These are phyloP conservation scores for Polylopha cassiicola DNA, from an alignment of 2,888 invertebrate genomes.

Conservation along the genomic window DNA sequence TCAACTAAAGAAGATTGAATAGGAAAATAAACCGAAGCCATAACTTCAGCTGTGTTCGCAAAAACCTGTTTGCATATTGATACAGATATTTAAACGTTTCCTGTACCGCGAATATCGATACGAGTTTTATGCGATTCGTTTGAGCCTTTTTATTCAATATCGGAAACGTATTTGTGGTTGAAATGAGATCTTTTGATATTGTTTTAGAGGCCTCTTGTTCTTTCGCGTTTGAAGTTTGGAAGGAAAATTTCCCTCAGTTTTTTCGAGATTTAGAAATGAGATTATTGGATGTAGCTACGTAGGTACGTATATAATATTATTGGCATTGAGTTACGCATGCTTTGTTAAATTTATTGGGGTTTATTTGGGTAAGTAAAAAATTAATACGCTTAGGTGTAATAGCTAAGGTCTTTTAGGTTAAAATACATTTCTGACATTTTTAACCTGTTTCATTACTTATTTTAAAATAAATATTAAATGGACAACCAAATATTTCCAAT, in stretches of 20 bases:
- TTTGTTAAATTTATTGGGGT: too few relatives aligned
- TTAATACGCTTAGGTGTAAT: too few relatives aligned
- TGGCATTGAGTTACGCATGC: too few relatives aligned
- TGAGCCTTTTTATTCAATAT: conserved; percentile 68
- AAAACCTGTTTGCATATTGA: conserved; percentile 51
- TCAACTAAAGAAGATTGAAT: too few relatives aligned
- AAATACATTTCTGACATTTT: too few relatives aligned
- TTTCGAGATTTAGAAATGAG: conserved; percentile 28
- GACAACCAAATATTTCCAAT: too few relatives aligned
- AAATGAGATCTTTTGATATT: conserved; percentile 61
- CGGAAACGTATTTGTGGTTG: conserved; percentile 62
- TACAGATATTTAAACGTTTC: conserved; percentile 52
- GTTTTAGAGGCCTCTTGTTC: conserved; percentile 55
- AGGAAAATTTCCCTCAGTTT: conserved; percentile 46
- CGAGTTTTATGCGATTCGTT: conserved; percentile 54
- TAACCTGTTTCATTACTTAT: too few relatives aligned
- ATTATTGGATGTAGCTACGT: conserved; percentile 13
- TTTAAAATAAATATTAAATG: too few relatives aligned
- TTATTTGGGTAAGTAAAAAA: too few relatives aligned
- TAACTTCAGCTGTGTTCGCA: conserved; percentile 31
- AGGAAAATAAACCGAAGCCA: too few relatives aligned
- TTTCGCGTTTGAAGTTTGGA: conserved; percentile 48
- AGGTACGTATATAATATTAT: too few relatives aligned
- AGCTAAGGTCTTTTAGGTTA: too few relatives aligned
- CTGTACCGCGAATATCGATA: conserved; percentile 41